A percentile compares a stretch with the other conserved stretches of the same genome.
phyloP scores from a whole-genome alignment of 1,140 invertebrate genomes.

The Mycetomoellerius zeteki region DNA sequence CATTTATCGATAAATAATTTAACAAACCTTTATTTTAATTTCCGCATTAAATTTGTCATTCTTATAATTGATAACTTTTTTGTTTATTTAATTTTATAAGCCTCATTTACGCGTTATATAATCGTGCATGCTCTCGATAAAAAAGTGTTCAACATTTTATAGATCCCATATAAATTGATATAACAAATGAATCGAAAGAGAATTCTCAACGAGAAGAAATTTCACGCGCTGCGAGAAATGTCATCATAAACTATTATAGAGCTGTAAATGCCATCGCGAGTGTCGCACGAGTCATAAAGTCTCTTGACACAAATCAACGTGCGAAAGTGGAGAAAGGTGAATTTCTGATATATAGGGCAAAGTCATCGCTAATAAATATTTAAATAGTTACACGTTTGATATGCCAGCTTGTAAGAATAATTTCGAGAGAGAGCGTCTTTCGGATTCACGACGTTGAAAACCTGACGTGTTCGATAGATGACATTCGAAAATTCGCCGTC shows the following conservation, averaged over 20 bases:
- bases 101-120: neutral
- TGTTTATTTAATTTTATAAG: neutral
- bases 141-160: conserved; percentile 1
- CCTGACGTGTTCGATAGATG: neutral
- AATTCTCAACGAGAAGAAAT: neutral
- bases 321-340: conserved; percentile 65
- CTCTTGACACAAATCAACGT: conserved; percentile 59
- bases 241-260: conserved; percentile 36
- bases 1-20: neutral
- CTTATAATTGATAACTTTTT: neutral
- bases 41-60: too few species aligned
- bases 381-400: conserved; percentile 27
- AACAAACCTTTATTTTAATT: too few species aligned
- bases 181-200: conserved; percentile 14
- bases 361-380: conserved; percentile 11
- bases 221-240: neutral
- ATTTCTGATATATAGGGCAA: conserved; percentile 7
- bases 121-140: neutral
- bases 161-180: neutral
- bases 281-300: neutral
- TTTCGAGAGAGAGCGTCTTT: conserved; percentile 21
- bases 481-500: conserved; percentile 21
- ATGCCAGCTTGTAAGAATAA: conserved; percentile 22
- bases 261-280: conserved; percentile 21
- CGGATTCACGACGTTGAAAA: neutral